Conservation (phyloP, 2,113 vertebrate genomes). For the Papio anubis region DNA sequence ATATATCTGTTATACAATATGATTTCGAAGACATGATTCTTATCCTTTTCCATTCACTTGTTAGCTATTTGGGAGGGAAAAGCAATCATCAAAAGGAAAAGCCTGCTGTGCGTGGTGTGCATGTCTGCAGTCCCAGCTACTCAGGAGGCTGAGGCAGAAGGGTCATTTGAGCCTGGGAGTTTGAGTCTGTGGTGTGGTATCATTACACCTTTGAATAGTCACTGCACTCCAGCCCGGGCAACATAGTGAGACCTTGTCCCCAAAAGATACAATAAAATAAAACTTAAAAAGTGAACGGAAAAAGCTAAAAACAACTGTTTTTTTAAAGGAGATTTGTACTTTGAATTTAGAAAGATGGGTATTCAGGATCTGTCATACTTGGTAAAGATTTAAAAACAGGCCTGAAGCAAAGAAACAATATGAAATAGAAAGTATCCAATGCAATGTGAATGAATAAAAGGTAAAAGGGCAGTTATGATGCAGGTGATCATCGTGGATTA, state of each 20-base stretch:
- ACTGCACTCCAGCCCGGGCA: no score
- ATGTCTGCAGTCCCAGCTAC: not conserved
- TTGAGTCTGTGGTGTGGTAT: not conserved
- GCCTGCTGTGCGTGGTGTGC: not conserved
- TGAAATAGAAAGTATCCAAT: not conserved
- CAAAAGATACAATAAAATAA: not conserved
- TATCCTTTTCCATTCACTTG: not conserved
- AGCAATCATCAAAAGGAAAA: not conserved
- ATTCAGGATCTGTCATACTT: not conserved
- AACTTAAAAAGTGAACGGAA: not conserved
- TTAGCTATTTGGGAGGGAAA: not conserved
- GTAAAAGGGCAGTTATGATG: not conserved
- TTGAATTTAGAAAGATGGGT: not conserved
- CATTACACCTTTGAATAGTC: not conserved
- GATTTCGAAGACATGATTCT: conserved; percentile 6
- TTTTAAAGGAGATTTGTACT: not conserved
- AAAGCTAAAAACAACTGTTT: not conserved
- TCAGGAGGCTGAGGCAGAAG: not conserved
- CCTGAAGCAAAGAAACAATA: not conserved
- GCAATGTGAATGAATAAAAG: not conserved
- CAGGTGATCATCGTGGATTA: not conserved
- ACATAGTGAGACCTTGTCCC: not conserved
- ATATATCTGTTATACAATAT: not conserved
- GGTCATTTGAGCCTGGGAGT: not conserved
- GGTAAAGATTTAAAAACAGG: not conserved